These are phyloP conservation scores for Parnassius mnemosyne DNA, from an alignment of 2,888 invertebrate genomes.

Conservation along the genomic window DNA sequence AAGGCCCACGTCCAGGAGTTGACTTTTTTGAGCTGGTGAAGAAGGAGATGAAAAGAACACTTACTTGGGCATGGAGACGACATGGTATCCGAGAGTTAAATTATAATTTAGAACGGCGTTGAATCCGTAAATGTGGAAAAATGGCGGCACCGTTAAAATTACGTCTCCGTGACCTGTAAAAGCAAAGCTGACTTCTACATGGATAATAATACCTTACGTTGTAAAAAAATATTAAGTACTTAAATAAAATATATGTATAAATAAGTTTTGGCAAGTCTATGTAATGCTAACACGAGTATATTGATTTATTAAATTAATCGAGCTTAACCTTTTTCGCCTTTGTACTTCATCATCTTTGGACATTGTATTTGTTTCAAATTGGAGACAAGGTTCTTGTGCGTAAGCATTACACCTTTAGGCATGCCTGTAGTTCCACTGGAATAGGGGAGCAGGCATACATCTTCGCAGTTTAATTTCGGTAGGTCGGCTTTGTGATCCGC, in stretches of 20 bases:
- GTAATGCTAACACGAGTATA: too few relatives aligned
- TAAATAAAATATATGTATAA: too few relatives aligned
- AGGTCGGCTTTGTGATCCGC: constrained; percentile 66
- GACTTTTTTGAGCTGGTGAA: too few relatives aligned
- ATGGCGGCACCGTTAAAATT: constrained; percentile 84
- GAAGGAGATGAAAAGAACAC: constrained; percentile 21
- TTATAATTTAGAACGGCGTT: constrained; percentile 83
- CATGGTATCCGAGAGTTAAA: constrained; percentile 80
- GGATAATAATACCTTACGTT: too few relatives aligned
- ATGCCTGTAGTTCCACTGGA: constrained; percentile 89
- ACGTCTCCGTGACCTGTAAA: constrained; percentile 75
- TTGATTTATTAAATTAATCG: too few relatives aligned
- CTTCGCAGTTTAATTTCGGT: constrained; percentile 67
- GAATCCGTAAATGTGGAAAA: constrained; percentile 90
- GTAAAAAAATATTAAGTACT: too few relatives aligned
- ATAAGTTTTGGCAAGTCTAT: too few relatives aligned
- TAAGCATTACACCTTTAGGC: constrained; percentile 89
- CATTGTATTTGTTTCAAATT: constrained; percentile 74
- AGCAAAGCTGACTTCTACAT: not conserved
- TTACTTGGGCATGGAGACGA: constrained; percentile 83
- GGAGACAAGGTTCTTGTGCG: constrained; percentile 84
- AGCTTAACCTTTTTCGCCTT: constrained; percentile 61
- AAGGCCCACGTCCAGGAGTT: too few relatives aligned
- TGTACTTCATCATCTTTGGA: constrained; percentile 67
- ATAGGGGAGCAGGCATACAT: constrained; percentile 81